Conservation (phyloP, 2,888 invertebrate species). For the Flexamia atlantica region DNA sequence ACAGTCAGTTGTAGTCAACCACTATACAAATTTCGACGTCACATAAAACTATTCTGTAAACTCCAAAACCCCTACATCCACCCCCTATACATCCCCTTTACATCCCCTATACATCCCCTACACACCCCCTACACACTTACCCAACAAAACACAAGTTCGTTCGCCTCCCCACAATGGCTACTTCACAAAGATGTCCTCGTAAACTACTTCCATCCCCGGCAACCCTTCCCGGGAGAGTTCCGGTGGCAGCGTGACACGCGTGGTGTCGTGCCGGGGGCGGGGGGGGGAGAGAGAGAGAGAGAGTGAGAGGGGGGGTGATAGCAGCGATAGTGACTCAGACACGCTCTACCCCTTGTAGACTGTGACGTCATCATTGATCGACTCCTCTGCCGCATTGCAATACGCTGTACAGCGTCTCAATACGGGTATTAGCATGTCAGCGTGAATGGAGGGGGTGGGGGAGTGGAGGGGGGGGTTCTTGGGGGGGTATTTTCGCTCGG, state of each 20-base stretch:
- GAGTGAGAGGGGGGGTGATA: constrained; percentile 36
- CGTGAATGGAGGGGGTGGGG: background rate
- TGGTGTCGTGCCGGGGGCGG: constrained; percentile 49
- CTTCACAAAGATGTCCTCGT: constrained; percentile 11
- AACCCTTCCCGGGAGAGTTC: constrained; percentile 45
- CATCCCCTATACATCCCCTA: too few species aligned
- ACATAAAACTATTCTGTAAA: too few species aligned
- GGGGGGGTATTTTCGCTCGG: too few species aligned
- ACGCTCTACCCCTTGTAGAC: constrained; percentile 12
- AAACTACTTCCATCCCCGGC: background rate
- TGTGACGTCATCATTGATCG: constrained; percentile 58
- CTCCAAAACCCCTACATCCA: too few species aligned
- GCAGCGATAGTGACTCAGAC: constrained; percentile 35
- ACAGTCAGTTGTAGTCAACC: too few species aligned
- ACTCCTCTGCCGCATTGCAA: constrained; percentile 24
- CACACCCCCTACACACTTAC: too few species aligned
- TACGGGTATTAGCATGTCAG: background rate
- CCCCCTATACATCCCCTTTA: too few species aligned
- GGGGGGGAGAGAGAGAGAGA: constrained; percentile 20
- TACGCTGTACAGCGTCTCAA: background rate
- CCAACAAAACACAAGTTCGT: too few species aligned
- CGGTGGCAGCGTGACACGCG: constrained; percentile 24
- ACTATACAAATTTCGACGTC: too few species aligned
- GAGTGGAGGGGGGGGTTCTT: background rate
- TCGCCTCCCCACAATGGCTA: too few species aligned